Evolutionary conservation across 2,113 vertebrate species (phyloP), one percentile per base, ranked within the genome.

Genomic region (Picathartes gymnocephalus): DNA sequence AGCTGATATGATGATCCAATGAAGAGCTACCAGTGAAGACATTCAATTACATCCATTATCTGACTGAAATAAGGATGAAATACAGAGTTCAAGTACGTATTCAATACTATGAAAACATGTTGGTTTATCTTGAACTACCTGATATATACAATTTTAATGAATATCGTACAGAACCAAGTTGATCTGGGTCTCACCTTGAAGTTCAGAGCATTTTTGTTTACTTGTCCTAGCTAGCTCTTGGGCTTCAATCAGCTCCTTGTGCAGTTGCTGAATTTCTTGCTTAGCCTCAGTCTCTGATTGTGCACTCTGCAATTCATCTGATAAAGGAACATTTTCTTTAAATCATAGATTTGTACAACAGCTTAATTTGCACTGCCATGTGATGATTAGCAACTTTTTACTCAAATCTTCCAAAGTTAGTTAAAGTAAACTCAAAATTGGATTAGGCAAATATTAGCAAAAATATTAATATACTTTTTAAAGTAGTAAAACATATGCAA

Each of bases 161-260:
- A 35, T 31, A 45, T 11, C 81, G 96, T 97, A 54, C 31, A 87
- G 51, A 96, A 71, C 65, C 74, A 95, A 94, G 95, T 84, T 73
- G 84, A 95, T 96, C 89, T 94, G 94, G 60, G 70, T 96, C 91
- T 98, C 98, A 99, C 99, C 99, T 98, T 99, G 99, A 81, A 99
- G 98, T 97, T 99, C 99, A 96, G 98, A 98, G 98, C 99, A 99
- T 97, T 98, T 99, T 98, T 99, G 99, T 97, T 99, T 99, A 98
- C 98, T 99, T 61, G 98, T 98, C 97, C 99, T 99, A 98, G 99
- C 99, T 96, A 99, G 97, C 77, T 99, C 99, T 98, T 99, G 99
- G 92, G 99, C 99, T 97, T 99, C 99, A 86, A 99, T 97, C 92
- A 99, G 98, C 90, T 99, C 99, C 94, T 98, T 98, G 96, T 98